These are phyloP conservation scores for Sinelater perroti DNA, from an alignment of 2,888 invertebrate species.

Conservation along the genomic window DNA sequence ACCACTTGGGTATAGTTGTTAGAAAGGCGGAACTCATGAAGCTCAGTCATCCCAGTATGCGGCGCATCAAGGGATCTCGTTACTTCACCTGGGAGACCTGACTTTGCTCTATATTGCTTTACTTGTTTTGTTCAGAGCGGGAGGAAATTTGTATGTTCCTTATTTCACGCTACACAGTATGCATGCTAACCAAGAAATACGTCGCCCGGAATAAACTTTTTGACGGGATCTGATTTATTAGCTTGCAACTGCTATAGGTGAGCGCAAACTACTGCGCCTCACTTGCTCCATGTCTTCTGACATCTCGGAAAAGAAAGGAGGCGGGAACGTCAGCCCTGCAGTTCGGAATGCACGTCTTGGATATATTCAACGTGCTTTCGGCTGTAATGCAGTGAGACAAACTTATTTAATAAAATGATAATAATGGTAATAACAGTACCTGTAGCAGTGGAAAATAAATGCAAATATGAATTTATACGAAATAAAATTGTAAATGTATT, in stretches of 20 bases:
- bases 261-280: background rate
- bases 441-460: too few species aligned
- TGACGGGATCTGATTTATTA: background rate
- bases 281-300: background rate
- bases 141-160: slow-evolving; percentile 25
- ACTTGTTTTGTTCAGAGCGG: slow-evolving; percentile 30
- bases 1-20: slow-evolving; percentile 33
- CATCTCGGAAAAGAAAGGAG: too few species aligned
- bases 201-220: background rate
- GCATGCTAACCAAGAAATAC: slow-evolving; percentile 6
- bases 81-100: slow-evolving; percentile 38
- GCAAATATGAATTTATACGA: too few species aligned
- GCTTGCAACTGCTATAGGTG: background rate
- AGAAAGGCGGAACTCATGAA: slow-evolving; percentile 34
- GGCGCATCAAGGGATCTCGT: slow-evolving; percentile 35
- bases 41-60: slow-evolving; percentile 31
- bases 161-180: slow-evolving; percentile 19
- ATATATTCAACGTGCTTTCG: background rate
- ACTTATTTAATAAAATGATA: background rate
- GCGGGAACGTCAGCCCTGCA: too few species aligned
- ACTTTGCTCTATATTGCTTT: slow-evolving; percentile 36
- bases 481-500: too few species aligned
- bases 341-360: too few species aligned
- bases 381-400: background rate
- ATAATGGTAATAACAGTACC: too few species aligned